Conservation (phyloP, 2,797 vertebrate species). For the Acipenser oxyrinchus region DNA sequence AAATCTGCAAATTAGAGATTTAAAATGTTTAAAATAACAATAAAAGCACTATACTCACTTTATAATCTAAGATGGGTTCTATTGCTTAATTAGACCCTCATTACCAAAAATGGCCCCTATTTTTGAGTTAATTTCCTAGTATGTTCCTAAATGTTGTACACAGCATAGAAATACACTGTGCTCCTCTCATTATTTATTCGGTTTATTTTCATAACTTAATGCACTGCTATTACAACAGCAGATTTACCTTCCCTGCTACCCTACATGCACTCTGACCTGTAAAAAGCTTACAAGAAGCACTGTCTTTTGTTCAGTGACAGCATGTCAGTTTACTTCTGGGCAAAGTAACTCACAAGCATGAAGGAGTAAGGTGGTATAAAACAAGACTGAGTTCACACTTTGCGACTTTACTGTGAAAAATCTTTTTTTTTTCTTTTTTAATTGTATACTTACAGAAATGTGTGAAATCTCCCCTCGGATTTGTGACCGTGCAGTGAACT, state of each 20-base stretch:
- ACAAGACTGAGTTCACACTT: slow-evolving; percentile 71
- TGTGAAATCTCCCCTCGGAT: slow-evolving; percentile 65
- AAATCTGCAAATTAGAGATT: no score
- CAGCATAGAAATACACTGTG: no score
- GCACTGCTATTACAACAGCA: background rate
- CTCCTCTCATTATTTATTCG: no score
- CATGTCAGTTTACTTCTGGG: slow-evolving; percentile 75
- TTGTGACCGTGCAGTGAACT: slow-evolving; percentile 66
- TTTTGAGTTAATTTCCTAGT: no score
- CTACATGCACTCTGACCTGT: slow-evolving; percentile 72
- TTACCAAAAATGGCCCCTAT: no score
- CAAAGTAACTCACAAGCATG: slow-evolving; percentile 70
- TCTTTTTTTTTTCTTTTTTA: slow-evolving; percentile 46
- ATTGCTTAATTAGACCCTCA: no score
- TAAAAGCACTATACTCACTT: no score
- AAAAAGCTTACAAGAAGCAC: slow-evolving; percentile 74
- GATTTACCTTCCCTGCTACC: slow-evolving; percentile 45
- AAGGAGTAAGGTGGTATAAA: slow-evolving; percentile 69
- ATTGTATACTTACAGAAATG: slow-evolving; percentile 36
- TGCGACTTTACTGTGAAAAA: slow-evolving; percentile 56
- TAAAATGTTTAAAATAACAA: no score
- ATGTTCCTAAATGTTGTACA: no score
- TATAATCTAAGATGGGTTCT: no score
- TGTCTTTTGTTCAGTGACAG: slow-evolving; percentile 70
- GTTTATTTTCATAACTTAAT: no score